Percentiles rank a stretch among this genome's conserved stretches.
Conservation (phyloP, 2,113 vertebrate genomes). For the Rhynchopsitta pachyrhyncha region DNA sequence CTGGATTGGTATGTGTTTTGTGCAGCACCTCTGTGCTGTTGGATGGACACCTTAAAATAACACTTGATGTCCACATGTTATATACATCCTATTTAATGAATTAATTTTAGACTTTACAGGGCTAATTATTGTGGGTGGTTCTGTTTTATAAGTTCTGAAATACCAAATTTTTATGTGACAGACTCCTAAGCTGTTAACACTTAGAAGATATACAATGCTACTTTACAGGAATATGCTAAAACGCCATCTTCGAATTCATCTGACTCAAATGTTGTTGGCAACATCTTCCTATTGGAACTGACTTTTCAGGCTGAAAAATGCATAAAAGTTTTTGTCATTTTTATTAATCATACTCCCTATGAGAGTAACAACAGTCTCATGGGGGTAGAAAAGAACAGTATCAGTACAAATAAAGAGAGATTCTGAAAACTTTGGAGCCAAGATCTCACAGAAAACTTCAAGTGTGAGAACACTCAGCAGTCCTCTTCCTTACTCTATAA, state of each 20-base stretch:
- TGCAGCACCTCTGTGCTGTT: not conserved
- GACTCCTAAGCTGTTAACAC: not conserved
- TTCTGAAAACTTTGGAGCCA: not conserved
- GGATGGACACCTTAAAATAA: not conserved
- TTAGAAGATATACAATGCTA: not conserved
- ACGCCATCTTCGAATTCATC: not conserved
- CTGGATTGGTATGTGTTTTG: not conserved
- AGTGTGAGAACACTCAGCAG: not conserved
- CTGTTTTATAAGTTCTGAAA: not conserved
- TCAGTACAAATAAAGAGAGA: not conserved
- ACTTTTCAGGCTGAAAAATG: not conserved
- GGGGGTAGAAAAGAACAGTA: not conserved
- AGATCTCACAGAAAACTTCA: not conserved
- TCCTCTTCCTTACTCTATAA: not conserved
- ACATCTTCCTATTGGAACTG: not conserved
- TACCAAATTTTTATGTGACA: not conserved
- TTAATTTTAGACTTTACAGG: not conserved
- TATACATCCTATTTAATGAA: not conserved
- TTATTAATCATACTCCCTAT: not conserved
- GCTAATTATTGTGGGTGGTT: not conserved
- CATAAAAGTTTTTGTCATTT: not conserved
- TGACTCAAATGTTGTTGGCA: not conserved
- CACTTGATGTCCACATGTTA: not conserved
- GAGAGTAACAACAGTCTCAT: not conserved
- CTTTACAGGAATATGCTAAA: not conserved